Percentiles rank a stretch among this genome's conserved stretches.
Conservation (phyloP, 2,113 vertebrate genomes). For the Tragulus kanchil region DNA sequence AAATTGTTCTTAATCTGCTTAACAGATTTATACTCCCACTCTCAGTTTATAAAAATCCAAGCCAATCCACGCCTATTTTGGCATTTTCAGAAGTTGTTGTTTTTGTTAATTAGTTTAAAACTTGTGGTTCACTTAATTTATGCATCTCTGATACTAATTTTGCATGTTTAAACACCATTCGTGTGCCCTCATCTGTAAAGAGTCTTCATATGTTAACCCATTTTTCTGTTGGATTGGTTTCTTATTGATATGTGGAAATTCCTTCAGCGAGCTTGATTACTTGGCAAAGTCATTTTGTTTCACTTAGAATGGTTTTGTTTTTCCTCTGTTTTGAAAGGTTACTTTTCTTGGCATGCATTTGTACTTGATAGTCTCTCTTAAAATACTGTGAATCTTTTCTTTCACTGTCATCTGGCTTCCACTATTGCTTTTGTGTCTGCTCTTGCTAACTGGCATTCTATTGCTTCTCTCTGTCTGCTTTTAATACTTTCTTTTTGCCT, state of each 20-base stretch:
- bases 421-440: not conserved
- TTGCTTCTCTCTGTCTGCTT: constrained; percentile 37
- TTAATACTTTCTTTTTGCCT: not conserved
- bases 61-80: not conserved
- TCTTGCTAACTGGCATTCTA: not conserved
- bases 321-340: constrained; percentile 9
- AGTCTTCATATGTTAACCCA: not conserved
- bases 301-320: not conserved
- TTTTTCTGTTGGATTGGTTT: not conserved
- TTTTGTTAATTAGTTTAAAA: constrained; percentile 36
- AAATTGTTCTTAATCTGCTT: not conserved
- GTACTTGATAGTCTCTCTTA: constrained; percentile 30
- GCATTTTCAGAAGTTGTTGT: not conserved
- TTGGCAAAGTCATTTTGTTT: not conserved
- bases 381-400: not conserved
- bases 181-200: not conserved
- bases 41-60: not conserved
- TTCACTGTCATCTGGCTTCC: not conserved
- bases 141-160: not conserved
- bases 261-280: not conserved
- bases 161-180: not conserved
- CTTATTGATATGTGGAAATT: not conserved
- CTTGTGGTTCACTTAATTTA: not conserved
- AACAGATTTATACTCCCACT: not conserved
- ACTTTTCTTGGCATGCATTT: constrained; percentile 5